Base-by-base conservation (phyloP, 1,140 invertebrate species). In the Drosophila nebulosa region DNA sequence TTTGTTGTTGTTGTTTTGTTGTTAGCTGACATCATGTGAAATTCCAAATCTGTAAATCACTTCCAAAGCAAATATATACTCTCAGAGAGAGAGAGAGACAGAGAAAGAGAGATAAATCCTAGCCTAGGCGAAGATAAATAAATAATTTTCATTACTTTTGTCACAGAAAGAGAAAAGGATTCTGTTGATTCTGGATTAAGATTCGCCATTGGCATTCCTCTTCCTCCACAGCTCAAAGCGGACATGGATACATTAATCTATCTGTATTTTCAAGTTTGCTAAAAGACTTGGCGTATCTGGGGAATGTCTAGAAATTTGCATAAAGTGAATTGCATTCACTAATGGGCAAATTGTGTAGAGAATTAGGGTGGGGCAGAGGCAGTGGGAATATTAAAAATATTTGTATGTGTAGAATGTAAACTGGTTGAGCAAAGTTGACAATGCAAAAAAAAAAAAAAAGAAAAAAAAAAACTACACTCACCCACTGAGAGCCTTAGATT, bases 11-110 rank as follows among this genome's bases (percentile, higher is more conserved):
- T 35, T 35, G 10, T 35, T 16, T 42, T 21, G 39, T 46, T 10
- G 39, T 46, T 46, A 46, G 76, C 80, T 84, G 80, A 84, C 80
- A 79, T 84, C 80, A 84, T 85, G 76, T 65, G 80, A 79, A 85
- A 84, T 84, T 69, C 80, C 80, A 59, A 64, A 63, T 73, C 57
- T 72, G 42, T 76, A 67, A 70, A 67, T 84, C 80, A 84, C 52
- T 61, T 26, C 52, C 27, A 57, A 22, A 42, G 14, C 14, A 2
- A 16, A 1, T 42, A 42, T 42, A 35, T 35, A 3, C 1, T 42
- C n/a, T 42, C 27, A 10, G 27, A 30, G 27, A 30, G 6, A 27
- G 27, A 27, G 6, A 4, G 27, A 9, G 27, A 6, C 26, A 30
- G 27, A 30, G 7, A 30, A 9, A 30, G 27, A 30, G 27, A 1